Conservation (phyloP, 2,113 vertebrate genomes). For the Lophius piscatorius region DNA sequence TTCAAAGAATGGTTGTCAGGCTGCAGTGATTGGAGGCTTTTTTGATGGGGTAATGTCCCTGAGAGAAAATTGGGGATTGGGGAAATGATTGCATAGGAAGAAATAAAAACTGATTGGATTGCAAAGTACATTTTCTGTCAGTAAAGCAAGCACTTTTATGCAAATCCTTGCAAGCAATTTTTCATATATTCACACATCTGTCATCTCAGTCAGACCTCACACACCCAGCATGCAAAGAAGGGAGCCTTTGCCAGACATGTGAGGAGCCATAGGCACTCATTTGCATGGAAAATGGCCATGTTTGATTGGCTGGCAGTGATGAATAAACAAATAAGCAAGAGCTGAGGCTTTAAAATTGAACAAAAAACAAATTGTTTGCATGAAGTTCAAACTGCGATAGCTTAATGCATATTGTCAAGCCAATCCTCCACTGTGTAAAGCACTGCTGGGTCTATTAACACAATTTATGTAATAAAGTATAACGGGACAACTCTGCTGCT, state of each 20-base stretch:
- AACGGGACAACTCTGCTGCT: too few relatives aligned
- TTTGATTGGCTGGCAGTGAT: constrained; percentile 52
- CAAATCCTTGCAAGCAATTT: constrained; percentile 64
- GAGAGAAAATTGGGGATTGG: constrained; percentile 41
- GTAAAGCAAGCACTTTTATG: constrained; percentile 68
- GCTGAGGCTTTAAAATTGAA: constrained; percentile 11
- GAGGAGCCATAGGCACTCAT: constrained; percentile 43
- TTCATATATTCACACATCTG: constrained; percentile 67
- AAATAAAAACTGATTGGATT: constrained; percentile 65
- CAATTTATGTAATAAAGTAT: too few relatives aligned
- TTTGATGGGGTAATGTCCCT: constrained; percentile 14
- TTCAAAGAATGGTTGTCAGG: constrained; percentile 52
- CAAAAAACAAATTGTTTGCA: constrained; percentile 1
- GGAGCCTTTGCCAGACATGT: constrained; percentile 32
- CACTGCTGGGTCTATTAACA: too few relatives aligned
- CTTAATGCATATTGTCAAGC: too few relatives aligned
- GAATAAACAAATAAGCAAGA: constrained; percentile 51
- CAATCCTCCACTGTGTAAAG: too few relatives aligned
- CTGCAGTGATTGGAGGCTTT: constrained; percentile 54
- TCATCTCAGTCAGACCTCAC: constrained; percentile 59
- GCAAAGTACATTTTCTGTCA: constrained; percentile 57
- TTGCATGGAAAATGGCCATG: constrained; percentile 50
- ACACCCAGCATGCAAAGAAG: constrained; percentile 51
- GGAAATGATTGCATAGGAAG: constrained; percentile 60
- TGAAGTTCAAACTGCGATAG: too few relatives aligned